Conservation (phyloP, 1,140 invertebrate species). For the Drosophila sucinea region DNA sequence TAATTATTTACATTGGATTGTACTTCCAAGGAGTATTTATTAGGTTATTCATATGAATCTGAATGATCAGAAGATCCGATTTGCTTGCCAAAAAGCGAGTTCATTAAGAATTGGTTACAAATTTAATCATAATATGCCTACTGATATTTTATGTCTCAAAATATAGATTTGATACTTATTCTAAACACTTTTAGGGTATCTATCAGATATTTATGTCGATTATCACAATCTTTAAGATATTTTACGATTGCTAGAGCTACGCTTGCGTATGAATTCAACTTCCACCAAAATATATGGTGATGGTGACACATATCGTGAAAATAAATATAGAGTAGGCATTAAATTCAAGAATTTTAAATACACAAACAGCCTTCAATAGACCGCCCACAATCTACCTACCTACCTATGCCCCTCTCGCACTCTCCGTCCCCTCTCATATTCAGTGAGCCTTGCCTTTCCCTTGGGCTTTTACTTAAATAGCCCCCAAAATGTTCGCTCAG, state of each 20-base stretch:
- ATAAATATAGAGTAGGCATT: slow-evolving; percentile 6
- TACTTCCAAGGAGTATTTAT: too few species aligned
- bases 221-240: too few species aligned
- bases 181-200: too few species aligned
- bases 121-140: too few species aligned
- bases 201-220: too few species aligned
- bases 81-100: too few species aligned
- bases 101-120: too few species aligned
- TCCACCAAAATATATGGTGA: not conserved
- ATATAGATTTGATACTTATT: too few species aligned
- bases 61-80: too few species aligned
- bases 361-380: not conserved
- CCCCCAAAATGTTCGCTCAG: slow-evolving; percentile 43
- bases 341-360: not conserved
- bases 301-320: not conserved
- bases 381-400: not conserved
- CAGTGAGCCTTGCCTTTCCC: not conserved
- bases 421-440: slow-evolving; percentile 20
- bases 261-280: slow-evolving; percentile 3
- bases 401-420: not conserved
- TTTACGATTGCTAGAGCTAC: not conserved
- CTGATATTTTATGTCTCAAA: too few species aligned
- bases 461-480: slow-evolving; percentile 47
- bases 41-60: too few species aligned
- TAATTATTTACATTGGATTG: too few species aligned